Base-by-base conservation (phyloP, 1,140 invertebrate genomes). In the Nephotettix cincticeps region DNA sequence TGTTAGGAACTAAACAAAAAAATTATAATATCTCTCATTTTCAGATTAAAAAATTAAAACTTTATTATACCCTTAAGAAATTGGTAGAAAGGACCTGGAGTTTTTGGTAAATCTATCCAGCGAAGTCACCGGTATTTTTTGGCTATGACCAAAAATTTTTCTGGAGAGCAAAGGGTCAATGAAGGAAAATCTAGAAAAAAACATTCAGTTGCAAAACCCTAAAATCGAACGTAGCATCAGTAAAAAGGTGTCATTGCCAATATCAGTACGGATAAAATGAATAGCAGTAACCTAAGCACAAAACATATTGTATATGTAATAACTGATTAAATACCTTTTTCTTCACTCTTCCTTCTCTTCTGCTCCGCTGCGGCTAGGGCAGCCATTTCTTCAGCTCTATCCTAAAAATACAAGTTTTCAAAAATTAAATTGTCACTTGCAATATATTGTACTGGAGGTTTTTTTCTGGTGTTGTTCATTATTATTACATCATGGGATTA, bases 271-370 rank as follows among this genome's bases (percentile, higher is more conserved):
- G 54, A 19, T 19, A 17, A 19, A 23, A n/a, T 68, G 4, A 23
- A 14, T 30, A 36, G 27, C n/a, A 6, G 19, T 14, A 14, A 47
- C 4, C 30, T 30, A 40, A 27, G 36, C 30, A 51, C 4, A 43
- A 67, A 28, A 65, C 13, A 11, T 17, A 28, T 65, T 28, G 13
- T 11, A 29, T 23, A 23, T 65, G 21, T n/a, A n/a, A n/a, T n/a
- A n/a, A n/a, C n/a, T n/a, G n/a, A 28, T 23, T 23, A 27, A 11
- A 23, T n/a, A 69, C 68, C 68, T 69, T 69, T 58, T 32, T 69
- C 51, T 58, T 69, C 68, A 21, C 32, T 30, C 32, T 69, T 69
- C 29, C 68, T 69, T 13, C 68, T 54, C 32, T 69, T 69, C 29
- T 69, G 68, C 58, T 69, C 68, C 6, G 66, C 43, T 21, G 51